Conservation (phyloP, 92 coral and sea anemone species). For the Zoanthus gigantus region DNA sequence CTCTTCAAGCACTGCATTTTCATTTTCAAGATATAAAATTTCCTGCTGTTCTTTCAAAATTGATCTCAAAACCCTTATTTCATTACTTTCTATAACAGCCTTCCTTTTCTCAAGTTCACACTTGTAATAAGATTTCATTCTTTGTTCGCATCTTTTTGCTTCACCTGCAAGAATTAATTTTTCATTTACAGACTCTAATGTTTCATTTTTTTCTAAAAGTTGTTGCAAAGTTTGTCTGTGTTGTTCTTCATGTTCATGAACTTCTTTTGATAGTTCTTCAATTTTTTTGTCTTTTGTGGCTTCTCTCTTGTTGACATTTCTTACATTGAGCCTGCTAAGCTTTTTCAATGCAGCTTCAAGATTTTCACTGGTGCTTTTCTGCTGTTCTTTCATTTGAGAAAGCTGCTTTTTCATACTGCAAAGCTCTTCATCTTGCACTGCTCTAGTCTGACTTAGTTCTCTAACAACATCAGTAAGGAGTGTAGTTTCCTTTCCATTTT, state of each 20-base stretch:
- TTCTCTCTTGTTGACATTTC: constrained; percentile 50
- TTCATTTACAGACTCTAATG: background rate
- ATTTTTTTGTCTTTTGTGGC: constrained; percentile 36
- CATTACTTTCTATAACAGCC: constrained; percentile 20
- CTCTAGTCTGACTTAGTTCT: background rate
- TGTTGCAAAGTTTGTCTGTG: constrained; percentile 4
- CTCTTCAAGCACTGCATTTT: constrained; percentile 45
- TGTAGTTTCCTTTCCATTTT: constrained; percentile 3
- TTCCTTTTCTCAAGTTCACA: constrained; percentile 13
- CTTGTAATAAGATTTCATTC: constrained; percentile 33
- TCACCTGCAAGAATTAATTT: constrained; percentile 6
- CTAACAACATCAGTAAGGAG: constrained; percentile 20
- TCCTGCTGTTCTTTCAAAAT: constrained; percentile 31
- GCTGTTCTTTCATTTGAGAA: constrained; percentile 29
- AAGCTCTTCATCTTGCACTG: constrained; percentile 19
- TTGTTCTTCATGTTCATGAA: constrained; percentile 2
- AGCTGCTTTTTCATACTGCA: constrained; percentile 40
- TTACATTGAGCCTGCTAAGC: constrained; percentile 20
- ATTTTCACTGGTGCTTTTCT: constrained; percentile 39
- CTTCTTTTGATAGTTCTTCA: constrained; percentile 16
- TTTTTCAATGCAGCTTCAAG: constrained; percentile 48
- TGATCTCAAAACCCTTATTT: constrained; percentile 31
- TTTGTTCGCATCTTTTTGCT: constrained; percentile 17
- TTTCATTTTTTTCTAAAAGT: constrained; percentile 30
- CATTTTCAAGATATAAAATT: constrained; percentile 37